Evolutionary conservation across 2,888 invertebrate species (phyloP), one percentile per base, ranked within the genome.

Genomic region (Deroplatys truncata): DNA sequence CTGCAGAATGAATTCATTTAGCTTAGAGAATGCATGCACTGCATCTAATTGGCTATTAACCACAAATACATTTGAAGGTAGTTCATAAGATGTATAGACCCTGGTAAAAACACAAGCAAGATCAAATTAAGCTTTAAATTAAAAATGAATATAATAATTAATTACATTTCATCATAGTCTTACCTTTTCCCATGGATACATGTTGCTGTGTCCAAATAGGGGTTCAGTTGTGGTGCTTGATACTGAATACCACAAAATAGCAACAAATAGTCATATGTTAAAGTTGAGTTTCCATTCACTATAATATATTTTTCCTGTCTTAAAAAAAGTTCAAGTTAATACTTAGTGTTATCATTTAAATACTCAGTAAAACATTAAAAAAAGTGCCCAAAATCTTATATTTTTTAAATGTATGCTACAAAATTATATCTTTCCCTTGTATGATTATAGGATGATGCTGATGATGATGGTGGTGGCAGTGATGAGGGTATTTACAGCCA

Each of bases 171-270:
- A 43, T 43, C 43, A 88, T 28, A 82, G 82, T 2, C 29, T 29
- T 88, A 88, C 85, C 28, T 85, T 85, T 28, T 85, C 2, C 85
- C 85, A 85, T 85, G 85, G 7, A 85, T 31, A 25, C 85, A 85
- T 85, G 4, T 25, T 28, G 28, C 16, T 25, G 43, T 13, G 9
- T 85, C 49, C 7, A 7, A 10, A 85, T 25, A 72, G 4, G 56
- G 56, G 15, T 72, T 20, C 3, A 72, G 20, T 72, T 72, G 92
- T 0, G 95, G 95, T 91, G 94, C 94, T 91, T 95, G 95, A 91
- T 94, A 95, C 91, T 95, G 95, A 90, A 94, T 94, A 0, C 95
- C 96, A 88, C 94, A 93, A 91, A 95, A 93, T n/a, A 96, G 91
- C 91, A 95, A 94, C 15, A 96, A 92, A 43, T 94, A 92, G 91